Evolutionary conservation across 2,797 vertebrate species (phyloP).

Genomic region (Chelon labrosus): DNA sequence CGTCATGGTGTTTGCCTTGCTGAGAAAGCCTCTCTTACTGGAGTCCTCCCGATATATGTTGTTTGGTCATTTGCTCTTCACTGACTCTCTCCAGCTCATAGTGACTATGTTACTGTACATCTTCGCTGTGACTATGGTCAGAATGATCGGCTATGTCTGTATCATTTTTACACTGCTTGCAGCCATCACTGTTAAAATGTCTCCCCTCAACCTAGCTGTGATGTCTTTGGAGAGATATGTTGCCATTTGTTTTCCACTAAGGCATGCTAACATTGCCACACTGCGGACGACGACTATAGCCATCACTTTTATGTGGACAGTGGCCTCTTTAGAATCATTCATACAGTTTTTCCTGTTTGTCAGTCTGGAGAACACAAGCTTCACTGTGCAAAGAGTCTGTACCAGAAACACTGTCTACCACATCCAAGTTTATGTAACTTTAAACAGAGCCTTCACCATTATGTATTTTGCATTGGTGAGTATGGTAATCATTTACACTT

Average conservation of each 20-base stretch:
- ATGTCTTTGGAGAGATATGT: conserved; percentile 77
- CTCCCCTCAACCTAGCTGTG: conserved; percentile 68
- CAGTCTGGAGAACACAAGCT: not conserved
- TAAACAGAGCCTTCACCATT: conserved; percentile 38
- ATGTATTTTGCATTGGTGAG: conserved; percentile 55
- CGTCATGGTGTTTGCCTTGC: conserved; percentile 72
- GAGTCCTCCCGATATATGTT: conserved; percentile 76
- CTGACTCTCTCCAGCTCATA: conserved; percentile 70
- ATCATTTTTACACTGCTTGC: conserved; percentile 25
- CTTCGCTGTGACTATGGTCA: conserved; percentile 46
- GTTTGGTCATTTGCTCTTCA: conserved; percentile 77
- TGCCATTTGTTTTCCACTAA: conserved; percentile 75
- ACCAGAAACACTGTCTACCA: conserved; percentile 2
- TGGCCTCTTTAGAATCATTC: conserved; percentile 49
- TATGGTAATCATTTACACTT: conserved; percentile 64
- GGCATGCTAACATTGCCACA: conserved; percentile 51
- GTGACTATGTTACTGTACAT: conserved; percentile 52
- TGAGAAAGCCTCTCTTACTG: conserved; percentile 60
- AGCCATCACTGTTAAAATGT: conserved; percentile 32
- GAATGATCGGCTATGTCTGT: conserved; percentile 55
- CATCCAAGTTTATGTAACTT: conserved; percentile 22
- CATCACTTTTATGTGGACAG: conserved; percentile 56
- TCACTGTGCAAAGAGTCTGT: conserved; percentile 21
- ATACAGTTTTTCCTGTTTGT: conserved; percentile 44
- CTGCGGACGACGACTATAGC: conserved; percentile 18